These are phyloP conservation scores for Rafetus swinhoei DNA, from an alignment of 2,113 vertebrate species.

Conservation along the genomic window DNA sequence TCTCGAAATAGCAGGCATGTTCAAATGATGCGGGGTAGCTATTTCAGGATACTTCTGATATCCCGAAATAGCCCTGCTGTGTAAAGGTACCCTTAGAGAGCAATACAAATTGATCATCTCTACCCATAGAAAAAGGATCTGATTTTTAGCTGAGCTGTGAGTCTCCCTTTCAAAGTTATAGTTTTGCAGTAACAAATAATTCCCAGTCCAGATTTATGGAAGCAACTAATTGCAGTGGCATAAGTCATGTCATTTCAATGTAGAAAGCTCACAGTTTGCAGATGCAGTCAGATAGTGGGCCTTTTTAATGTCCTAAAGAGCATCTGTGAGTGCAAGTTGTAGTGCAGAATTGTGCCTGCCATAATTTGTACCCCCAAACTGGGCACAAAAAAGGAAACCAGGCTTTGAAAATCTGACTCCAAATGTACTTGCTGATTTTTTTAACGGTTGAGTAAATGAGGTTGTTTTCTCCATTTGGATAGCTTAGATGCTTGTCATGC, in stretches of 20 bases:
- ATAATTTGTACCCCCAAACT: background rate
- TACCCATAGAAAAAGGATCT: background rate
- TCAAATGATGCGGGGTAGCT: too few relatives aligned
- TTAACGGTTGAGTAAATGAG: background rate
- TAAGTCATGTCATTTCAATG: accelerated
- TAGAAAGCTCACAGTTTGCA: accelerated
- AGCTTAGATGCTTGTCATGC: background rate
- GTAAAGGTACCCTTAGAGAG: background rate
- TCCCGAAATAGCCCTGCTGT: too few relatives aligned
- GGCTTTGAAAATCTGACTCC: background rate
- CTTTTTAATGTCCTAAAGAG: background rate
- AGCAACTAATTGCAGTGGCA: background rate
- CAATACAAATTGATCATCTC: background rate
- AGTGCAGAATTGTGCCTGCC: background rate
- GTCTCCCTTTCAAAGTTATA: accelerated
- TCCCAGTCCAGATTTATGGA: background rate
- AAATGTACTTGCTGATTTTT: accelerated
- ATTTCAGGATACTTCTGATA: too few relatives aligned
- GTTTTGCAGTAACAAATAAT: accelerated
- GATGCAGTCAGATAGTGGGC: background rate
- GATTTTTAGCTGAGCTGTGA: background rate
- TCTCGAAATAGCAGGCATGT: too few relatives aligned
- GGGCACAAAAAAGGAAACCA: background rate
- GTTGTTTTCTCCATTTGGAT: background rate
- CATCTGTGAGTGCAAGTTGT: background rate